Base-by-base conservation (phyloP, 2,797 vertebrate species). In the Adrianichthys oophorus region DNA sequence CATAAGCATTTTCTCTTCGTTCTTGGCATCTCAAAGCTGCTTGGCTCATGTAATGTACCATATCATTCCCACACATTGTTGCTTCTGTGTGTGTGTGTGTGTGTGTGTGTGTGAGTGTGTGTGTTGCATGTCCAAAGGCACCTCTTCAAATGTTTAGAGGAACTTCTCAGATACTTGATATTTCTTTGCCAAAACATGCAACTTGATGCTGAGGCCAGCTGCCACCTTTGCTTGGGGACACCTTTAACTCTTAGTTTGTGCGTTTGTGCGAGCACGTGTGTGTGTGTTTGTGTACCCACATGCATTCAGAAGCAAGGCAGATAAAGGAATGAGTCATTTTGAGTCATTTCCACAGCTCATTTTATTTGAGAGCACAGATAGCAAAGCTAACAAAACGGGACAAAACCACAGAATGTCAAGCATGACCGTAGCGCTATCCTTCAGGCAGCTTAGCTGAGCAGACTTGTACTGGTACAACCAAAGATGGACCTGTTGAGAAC, bases 81-180 rank as follows among this genome's bases (percentile, higher is more conserved):
- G 52, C 47, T 15, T 32, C 45, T 21, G n/a, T 32, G 15, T 41
- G 42, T 48, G 26, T 47, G 56, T 54, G 24, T 44, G 29, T 53
- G 16, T 41, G 45, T 40, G 7, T 52, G n/a, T n/a, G n/a, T 21
- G 19, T 21, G 2, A 21, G 43, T 59, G 40, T 48, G 49, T 65
- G 41, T 69, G 1, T 40, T 15, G 24, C 7, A 46, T 64, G 47
- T 70, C 67, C 47, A 65, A 61, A 67, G 64, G 65, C 61, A 59
- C 41, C 24, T 57, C 62, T 69, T 76, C 61, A 68, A 56, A 73
- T 71, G 59, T 76, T 81, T 56, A 16, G 54, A 75, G 81, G 87
- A 81, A 74, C 70, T 82, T 84, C 68, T 72, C 42, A 67, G 83
- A 81, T 70, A 87, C 81, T 65, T 82, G 80, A 84, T 85, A 83